These are phyloP conservation scores for Peromyscus nudipes DNA, from an alignment of 2,797 vertebrate genomes.

Conservation along the genomic window DNA sequence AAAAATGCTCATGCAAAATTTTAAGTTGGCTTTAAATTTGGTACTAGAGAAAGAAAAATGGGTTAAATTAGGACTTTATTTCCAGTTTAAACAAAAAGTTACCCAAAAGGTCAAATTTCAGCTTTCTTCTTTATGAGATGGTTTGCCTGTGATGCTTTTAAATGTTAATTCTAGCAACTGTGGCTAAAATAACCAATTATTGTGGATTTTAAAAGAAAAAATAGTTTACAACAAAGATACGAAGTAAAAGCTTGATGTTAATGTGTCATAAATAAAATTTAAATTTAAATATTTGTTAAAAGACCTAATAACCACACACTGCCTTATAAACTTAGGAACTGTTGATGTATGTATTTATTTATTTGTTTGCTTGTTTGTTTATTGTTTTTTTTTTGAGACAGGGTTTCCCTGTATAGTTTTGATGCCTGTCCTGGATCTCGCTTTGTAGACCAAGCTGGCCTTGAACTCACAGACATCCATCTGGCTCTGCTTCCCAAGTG, in stretches of 20 bases:
- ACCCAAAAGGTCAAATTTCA: neutral
- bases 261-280: neutral
- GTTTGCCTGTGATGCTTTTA: neutral
- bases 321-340: neutral
- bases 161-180: neutral
- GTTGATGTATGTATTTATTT: no score
- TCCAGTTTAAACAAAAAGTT: neutral
- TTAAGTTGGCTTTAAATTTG: neutral
- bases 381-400: no score
- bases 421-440: no score
- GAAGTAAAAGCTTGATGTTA: neutral
- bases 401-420: no score
- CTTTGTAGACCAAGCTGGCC: no score
- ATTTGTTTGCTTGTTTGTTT: no score
- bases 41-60: neutral
- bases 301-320: neutral
- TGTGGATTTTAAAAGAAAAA: neutral
- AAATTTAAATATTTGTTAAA: neutral
- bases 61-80: neutral
- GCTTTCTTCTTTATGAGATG: neutral
- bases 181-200: neutral
- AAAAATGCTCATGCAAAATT: neutral
- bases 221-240: neutral
- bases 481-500: no score
- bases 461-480: no score